A percentile compares a stretch with the other conserved stretches of the same genome.
These are phyloP conservation scores for Drosophila stalkeri DNA, from an alignment of 2,888 invertebrate species.

Conservation along the genomic window DNA sequence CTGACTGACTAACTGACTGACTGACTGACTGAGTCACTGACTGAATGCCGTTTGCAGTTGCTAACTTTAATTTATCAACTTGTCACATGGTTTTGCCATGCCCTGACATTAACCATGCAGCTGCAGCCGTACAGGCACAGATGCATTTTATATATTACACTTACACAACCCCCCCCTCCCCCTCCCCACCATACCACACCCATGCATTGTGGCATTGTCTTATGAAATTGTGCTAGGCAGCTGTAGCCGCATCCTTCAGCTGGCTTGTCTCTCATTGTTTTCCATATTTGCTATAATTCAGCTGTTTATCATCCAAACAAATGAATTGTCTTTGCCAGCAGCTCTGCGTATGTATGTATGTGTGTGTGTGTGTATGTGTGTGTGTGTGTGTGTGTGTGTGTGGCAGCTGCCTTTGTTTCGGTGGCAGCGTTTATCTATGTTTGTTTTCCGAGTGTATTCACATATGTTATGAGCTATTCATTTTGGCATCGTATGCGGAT, in stretches of 20 bases:
- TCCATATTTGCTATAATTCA: conserved; percentile 73
- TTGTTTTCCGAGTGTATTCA: conserved; percentile 50
- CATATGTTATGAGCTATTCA: conserved; percentile 70
- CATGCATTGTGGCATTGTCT: conserved; percentile 57
- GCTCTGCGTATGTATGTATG: not conserved
- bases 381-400: conserved; percentile 16
- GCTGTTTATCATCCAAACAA: conserved; percentile 77
- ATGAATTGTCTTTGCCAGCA: conserved; percentile 75
- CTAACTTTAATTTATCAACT: conserved; percentile 74
- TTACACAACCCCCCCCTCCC: not conserved
- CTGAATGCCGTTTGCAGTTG: conserved; percentile 22
- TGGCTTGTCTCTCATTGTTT: conserved; percentile 62
- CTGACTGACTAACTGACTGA: conserved; percentile 38
- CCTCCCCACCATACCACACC: not conserved
- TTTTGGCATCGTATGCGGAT: conserved; percentile 69
- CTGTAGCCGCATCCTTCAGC: conserved; percentile 37
- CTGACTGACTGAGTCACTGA: conserved; percentile 35
- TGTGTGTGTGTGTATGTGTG: not conserved
- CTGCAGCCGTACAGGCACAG: conserved; percentile 13
- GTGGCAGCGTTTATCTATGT: conserved; percentile 49
- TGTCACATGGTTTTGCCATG: conserved; percentile 65
- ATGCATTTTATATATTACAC: conserved; percentile 10
- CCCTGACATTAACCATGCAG: conserved; percentile 26
- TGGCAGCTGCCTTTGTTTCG: conserved; percentile 58
- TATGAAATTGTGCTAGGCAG: conserved; percentile 49